Conservation (phyloP, 2,797 vertebrate species). For the Lithobates pipiens region DNA sequence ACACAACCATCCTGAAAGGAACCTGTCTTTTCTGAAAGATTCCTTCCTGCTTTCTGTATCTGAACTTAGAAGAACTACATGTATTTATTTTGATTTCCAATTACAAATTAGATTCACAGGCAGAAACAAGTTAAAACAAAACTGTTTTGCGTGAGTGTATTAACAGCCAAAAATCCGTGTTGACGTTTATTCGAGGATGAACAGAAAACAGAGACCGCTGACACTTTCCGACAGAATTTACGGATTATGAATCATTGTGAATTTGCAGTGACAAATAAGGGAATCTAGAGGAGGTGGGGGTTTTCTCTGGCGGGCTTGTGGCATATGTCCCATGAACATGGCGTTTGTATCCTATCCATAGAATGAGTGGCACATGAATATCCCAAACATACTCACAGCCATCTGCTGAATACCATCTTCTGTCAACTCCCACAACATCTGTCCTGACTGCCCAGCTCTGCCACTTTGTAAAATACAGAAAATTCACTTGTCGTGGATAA, state of each 20-base stretch:
- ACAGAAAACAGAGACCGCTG: constrained; percentile 35
- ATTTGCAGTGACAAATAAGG: constrained; percentile 28
- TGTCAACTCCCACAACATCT: constrained; percentile 47
- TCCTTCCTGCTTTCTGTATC: too few species aligned
- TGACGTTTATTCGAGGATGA: constrained; percentile 27
- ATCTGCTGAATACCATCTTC: constrained; percentile 38
- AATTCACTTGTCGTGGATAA: neutral
- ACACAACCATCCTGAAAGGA: too few species aligned
- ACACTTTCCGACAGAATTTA: constrained; percentile 30
- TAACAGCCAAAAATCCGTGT: constrained; percentile 10
- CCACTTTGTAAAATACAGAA: constrained; percentile 4
- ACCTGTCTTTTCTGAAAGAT: too few species aligned
- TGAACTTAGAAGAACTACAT: neutral
- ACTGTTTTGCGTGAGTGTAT: constrained; percentile 11
- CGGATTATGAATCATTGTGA: constrained; percentile 32
- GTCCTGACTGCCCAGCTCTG: constrained; percentile 9
- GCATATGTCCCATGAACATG: constrained; percentile 46
- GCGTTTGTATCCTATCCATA: constrained; percentile 35
- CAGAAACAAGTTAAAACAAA: constrained; percentile 39
- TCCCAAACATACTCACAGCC: constrained; percentile 39
- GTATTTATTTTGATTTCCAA: neutral
- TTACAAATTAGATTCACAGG: constrained; percentile 33
- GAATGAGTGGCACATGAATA: constrained; percentile 27
- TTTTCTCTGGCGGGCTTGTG: neutral
- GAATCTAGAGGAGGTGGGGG: constrained; percentile 14